These are phyloP conservation scores for Stictonetta naevosa DNA, from an alignment of 2,113 vertebrate genomes.

Conservation along the genomic window DNA sequence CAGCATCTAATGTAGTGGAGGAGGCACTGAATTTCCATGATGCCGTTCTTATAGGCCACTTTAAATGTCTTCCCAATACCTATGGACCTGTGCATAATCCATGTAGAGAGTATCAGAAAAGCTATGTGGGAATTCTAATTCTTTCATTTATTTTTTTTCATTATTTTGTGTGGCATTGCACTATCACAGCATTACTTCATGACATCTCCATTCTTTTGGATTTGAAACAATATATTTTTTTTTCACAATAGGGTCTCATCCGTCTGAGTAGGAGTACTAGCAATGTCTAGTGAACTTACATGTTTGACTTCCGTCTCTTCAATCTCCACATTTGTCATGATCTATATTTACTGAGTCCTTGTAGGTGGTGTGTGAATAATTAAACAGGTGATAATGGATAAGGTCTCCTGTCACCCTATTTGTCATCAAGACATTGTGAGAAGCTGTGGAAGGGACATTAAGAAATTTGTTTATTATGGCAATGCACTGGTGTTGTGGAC, in stretches of 20 bases:
- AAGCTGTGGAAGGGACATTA: background rate
- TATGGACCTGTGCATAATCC: background rate
- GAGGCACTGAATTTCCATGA: background rate
- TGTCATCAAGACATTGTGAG: background rate
- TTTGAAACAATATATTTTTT: background rate
- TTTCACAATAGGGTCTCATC: background rate
- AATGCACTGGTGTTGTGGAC: background rate
- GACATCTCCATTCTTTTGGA: background rate
- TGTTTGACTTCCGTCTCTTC: background rate
- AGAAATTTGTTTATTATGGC: background rate
- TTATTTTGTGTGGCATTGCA: background rate
- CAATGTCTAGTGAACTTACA: background rate
- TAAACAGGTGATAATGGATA: background rate
- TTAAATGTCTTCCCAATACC: background rate
- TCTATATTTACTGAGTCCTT: background rate
- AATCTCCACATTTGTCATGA: background rate
- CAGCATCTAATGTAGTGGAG: background rate
- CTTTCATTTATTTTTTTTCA: too few relatives aligned
- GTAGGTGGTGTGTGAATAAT: background rate
- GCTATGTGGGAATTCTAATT: background rate
- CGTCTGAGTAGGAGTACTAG: background rate
- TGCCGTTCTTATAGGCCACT: fast-evolving
- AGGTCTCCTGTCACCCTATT: background rate
- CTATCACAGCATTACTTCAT: background rate
- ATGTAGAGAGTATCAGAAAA: background rate